These are phyloP conservation scores for Xenus cinereus DNA, from an alignment of 2,113 vertebrate species.

Conservation along the genomic window DNA sequence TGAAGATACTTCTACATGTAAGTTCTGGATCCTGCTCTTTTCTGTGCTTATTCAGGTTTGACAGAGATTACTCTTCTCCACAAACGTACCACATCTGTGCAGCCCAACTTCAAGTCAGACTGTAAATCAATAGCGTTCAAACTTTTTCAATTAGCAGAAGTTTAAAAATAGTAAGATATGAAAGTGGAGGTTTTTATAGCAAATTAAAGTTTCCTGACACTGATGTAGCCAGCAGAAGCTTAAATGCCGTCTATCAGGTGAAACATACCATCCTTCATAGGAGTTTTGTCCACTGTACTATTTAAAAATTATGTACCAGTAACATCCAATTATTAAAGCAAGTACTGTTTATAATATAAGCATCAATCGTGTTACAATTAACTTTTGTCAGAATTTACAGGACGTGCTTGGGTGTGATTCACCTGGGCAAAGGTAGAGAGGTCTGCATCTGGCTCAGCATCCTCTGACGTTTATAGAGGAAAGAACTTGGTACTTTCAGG, in stretches of 20 bases:
- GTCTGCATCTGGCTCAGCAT: slow-evolving; percentile 5
- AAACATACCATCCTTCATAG: neutral
- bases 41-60: neutral
- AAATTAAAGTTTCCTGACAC: neutral
- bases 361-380: neutral
- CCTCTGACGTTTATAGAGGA: neutral
- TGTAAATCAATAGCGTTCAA: neutral
- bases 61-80: neutral
- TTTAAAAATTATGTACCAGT: neutral
- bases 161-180: neutral
- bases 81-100: neutral
- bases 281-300: neutral
- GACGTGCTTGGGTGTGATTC: neutral
- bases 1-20: neutral
- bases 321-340: neutral
- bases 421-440: neutral
- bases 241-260: neutral
- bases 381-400: neutral
- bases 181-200: neutral
- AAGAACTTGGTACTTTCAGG: neutral
- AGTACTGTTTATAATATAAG: neutral
- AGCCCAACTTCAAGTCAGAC: neutral
- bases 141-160: neutral
- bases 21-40: neutral
- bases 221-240: fast-evolving